phyloP scores from a whole-genome alignment of 2,797 vertebrate genomes.

The Pygocentrus nattereri region DNA sequence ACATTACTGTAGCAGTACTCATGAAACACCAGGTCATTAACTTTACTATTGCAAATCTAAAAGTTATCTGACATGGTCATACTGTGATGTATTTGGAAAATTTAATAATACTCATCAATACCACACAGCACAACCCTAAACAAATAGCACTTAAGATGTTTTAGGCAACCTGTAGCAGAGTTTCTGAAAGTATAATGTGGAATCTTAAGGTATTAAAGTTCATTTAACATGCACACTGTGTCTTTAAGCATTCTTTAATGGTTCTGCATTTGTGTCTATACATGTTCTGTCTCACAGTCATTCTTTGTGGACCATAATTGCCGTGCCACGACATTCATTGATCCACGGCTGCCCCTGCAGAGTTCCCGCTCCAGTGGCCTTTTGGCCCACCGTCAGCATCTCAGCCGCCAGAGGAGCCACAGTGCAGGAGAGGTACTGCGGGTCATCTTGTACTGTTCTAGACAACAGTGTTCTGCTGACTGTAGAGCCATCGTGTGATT shows the following conservation, averaged over 20 bases:
- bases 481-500: neutral
- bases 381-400: constrained; percentile 92
- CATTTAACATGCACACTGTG: too few relatives aligned
- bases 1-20: too few relatives aligned
- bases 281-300: constrained; percentile 75
- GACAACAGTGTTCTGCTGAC: neutral
- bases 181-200: too few relatives aligned
- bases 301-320: constrained; percentile 99
- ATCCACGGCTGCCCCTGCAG: constrained; percentile 94
- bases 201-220: too few relatives aligned
- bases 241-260: neutral
- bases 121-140: too few relatives aligned
- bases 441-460: neutral
- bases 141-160: too few relatives aligned
- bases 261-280: neutral
- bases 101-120: too few relatives aligned
- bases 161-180: too few relatives aligned
- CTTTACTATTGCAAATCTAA: too few relatives aligned
- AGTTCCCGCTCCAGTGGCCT: constrained; percentile 91
- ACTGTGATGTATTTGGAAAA: too few relatives aligned
- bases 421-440: constrained; percentile 93
- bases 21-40: too few relatives aligned
- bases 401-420: constrained; percentile 95
- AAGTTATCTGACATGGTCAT: too few relatives aligned
- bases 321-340: constrained; percentile 96